These are phyloP conservation scores for Crioceris asparagi DNA, from an alignment of 2,888 invertebrate species.

Conservation along the genomic window DNA sequence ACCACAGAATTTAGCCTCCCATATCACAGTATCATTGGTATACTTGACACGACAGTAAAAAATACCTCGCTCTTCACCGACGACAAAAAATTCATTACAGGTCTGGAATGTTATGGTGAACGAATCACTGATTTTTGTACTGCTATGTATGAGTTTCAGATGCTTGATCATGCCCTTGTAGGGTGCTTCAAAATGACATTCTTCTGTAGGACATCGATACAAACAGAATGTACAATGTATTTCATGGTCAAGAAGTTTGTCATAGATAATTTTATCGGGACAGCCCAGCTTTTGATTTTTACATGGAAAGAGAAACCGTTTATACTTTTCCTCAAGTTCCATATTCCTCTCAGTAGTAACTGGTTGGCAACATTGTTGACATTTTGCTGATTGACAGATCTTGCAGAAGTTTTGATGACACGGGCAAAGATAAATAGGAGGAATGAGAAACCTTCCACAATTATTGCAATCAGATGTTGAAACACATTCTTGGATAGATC, in stretches of 20 bases:
- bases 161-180: conserved; percentile 22
- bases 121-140: conserved; percentile 20
- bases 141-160: conserved; percentile 25
- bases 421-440: conserved; percentile 26
- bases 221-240: conserved; percentile 23
- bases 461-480: conserved; percentile 19
- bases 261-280: conserved; percentile 20
- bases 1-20: conserved; percentile 26
- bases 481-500: conserved; percentile 20
- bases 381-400: conserved; percentile 19
- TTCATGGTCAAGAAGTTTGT: conserved; percentile 22
- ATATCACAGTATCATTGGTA: conserved; percentile 16
- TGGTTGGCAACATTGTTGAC: conserved; percentile 20
- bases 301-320: conserved; percentile 21
- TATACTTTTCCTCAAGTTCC: conserved; percentile 23
- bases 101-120: conserved; percentile 26
- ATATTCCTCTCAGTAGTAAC: conserved; percentile 22
- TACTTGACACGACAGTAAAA: conserved; percentile 20
- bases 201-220: conserved; percentile 24
- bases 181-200: conserved; percentile 20
- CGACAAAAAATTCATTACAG: conserved; percentile 22
- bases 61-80: conserved; percentile 23
- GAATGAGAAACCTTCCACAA: conserved; percentile 20
- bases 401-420: conserved; percentile 24
- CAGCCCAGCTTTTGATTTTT: conserved; percentile 24